phyloP scores from a whole-genome alignment of 2,797 vertebrate species.

The Enteromius argenteus region DNA sequence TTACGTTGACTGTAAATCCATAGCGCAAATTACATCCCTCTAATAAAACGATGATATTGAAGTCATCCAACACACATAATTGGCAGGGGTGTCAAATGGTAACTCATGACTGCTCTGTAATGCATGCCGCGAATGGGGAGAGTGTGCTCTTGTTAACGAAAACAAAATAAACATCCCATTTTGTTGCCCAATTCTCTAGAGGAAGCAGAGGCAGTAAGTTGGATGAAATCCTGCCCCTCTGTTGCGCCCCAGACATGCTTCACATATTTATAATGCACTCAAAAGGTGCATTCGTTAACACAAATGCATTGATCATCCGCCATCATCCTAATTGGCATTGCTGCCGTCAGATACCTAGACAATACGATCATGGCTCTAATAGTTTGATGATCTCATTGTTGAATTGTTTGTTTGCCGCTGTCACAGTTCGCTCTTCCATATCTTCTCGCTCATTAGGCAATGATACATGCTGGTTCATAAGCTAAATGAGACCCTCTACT shows the following conservation, averaged over 20 bases:
- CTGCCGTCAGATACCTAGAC: not conserved
- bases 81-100: conserved; percentile 70
- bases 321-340: conserved; percentile 6
- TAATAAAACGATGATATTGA: conserved; percentile 79
- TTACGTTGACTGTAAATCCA: conserved; percentile 72
- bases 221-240: conserved; percentile 22
- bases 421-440: not conserved
- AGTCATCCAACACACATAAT: conserved; percentile 78
- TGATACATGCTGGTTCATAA: conserved; percentile 28
- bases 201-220: conserved; percentile 29
- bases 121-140: conserved; percentile 46
- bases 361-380: conserved; percentile 5
- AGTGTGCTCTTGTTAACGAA: conserved; percentile 47
- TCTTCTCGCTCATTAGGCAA: conserved; percentile 23
- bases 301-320: not conserved
- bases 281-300: not conserved
- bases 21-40: conserved; percentile 71
- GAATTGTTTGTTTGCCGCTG: conserved; percentile 29
- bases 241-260: conserved; percentile 30
- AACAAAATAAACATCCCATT: conserved; percentile 48
- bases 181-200: conserved; percentile 31
- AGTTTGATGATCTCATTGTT: conserved; percentile 11
- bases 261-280: conserved; percentile 26
- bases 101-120: conserved; percentile 57
- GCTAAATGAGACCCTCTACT: conserved; percentile 32